These are phyloP conservation scores for Oscarella lobularis DNA, from an alignment of 37 sponge, comb jelly and placozoan species.

Conservation along the genomic window DNA sequence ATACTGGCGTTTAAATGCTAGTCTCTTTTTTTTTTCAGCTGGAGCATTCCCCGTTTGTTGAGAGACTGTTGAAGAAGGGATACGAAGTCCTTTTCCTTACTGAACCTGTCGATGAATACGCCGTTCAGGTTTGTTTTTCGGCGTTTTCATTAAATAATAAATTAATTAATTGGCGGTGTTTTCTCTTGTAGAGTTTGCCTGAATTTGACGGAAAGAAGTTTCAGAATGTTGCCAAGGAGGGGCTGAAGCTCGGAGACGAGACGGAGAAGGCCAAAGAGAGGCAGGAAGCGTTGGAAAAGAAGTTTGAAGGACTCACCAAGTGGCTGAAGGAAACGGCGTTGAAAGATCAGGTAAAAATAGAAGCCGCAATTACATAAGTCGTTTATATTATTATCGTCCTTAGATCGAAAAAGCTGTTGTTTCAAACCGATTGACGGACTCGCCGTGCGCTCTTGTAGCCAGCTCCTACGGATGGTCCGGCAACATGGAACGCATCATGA, in stretches of 20 bases:
- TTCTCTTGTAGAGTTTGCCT: conserved; percentile 43
- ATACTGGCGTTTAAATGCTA: not conserved
- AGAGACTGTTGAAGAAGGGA: conserved; percentile 77
- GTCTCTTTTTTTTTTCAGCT: conserved; percentile 10
- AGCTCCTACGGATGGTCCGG: conserved; percentile 91
- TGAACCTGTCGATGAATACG: conserved; percentile 94
- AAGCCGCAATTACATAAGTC: not conserved
- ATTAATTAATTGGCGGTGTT: not conserved
- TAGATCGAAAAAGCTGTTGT: conserved; percentile 84
- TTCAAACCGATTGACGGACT: conserved; percentile 79
- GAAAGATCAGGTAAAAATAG: conserved; percentile 19
- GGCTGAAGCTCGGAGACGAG: conserved; percentile 74
- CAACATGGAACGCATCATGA: conserved; percentile 97
- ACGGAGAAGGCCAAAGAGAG: conserved; percentile 67
- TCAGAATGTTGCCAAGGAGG: conserved; percentile 98
- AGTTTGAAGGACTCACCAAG: conserved; percentile 66
- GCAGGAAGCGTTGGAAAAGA: conserved; percentile 52
- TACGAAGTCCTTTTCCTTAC: conserved; percentile 91
- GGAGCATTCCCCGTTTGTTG: conserved; percentile 89
- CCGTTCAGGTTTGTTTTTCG: conserved; percentile 16
- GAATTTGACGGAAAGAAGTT: conserved; percentile 96
- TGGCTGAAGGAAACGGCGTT: conserved; percentile 90
- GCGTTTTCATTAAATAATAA: not conserved
- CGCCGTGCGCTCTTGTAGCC: conserved; percentile 96
- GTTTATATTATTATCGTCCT: not conserved